phyloP scores from a whole-genome alignment of 2,797 vertebrate genomes.

The Brachyalestes nurse region DNA sequence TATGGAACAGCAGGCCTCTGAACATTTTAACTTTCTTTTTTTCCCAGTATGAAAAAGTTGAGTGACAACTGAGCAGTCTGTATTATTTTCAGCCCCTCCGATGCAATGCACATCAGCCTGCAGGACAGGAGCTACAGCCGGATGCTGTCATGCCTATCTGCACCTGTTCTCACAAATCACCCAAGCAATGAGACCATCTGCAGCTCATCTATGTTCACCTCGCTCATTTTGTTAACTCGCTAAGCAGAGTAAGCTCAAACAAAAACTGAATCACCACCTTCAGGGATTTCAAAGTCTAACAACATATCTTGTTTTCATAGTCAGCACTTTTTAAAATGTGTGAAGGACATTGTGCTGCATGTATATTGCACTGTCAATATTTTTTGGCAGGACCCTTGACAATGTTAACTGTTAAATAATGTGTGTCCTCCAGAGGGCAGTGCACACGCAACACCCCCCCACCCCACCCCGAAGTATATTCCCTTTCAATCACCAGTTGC shows the following conservation, averaged over 20 bases:
- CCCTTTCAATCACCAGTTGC: slow-evolving; percentile 41
- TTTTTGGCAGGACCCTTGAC: too few relatives aligned
- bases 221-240: background rate
- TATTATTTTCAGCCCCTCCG: slow-evolving; percentile 49
- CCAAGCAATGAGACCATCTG: slow-evolving; percentile 17
- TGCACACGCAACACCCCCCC: too few relatives aligned
- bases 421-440: background rate
- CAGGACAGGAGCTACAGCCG: slow-evolving; percentile 14
- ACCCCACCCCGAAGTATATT: background rate
- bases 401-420: background rate
- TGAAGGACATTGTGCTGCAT: background rate
- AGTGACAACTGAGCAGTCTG: slow-evolving; percentile 33
- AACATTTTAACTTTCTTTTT: background rate
- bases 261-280: background rate
- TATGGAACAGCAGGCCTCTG: background rate
- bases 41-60: background rate
- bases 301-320: too few relatives aligned
- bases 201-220: background rate
- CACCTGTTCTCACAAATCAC: slow-evolving; percentile 49
- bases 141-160: slow-evolving; percentile 32
- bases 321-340: background rate
- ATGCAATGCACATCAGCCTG: slow-evolving; percentile 23
- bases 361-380: background rate
- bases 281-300: background rate
- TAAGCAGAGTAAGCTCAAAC: background rate